These are phyloP conservation scores for Trichogramma dendrolimi DNA, from an alignment of 2,888 invertebrate genomes.

Conservation along the genomic window DNA sequence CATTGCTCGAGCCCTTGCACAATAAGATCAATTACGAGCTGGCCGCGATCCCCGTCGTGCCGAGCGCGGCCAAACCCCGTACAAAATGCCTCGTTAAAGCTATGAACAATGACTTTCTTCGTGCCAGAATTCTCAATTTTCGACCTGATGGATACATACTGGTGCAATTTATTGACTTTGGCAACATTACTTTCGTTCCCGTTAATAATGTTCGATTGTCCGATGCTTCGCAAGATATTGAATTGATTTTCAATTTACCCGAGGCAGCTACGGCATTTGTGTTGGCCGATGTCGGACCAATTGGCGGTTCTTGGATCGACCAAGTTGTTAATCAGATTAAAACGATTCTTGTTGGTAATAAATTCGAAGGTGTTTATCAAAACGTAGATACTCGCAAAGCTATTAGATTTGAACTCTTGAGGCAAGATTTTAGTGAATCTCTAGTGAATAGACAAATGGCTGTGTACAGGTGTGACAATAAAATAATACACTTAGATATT, in stretches of 20 bases:
- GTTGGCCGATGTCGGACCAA: conserved; percentile 58
- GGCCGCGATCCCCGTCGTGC: not conserved
- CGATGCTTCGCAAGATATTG: conserved; percentile 55
- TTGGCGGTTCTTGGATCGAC: conserved; percentile 57
- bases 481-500: conserved; percentile 8
- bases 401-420: conserved; percentile 17
- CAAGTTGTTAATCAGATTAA: conserved; percentile 50
- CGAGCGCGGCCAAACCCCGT: not conserved
- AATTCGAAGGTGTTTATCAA: conserved; percentile 15
- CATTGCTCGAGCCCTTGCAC: conserved; percentile 1
- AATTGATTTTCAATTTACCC: conserved; percentile 49
- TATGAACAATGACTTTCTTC: conserved; percentile 63
- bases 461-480: conserved; percentile 24
- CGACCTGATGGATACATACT: conserved; percentile 57
- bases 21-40: conserved; percentile 9
- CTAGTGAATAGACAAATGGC: conserved; percentile 34
- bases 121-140: conserved; percentile 60
- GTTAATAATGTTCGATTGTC: conserved; percentile 59
- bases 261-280: conserved; percentile 62
- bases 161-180: conserved; percentile 68
- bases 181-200: conserved; percentile 62
- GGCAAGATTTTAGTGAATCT: conserved; percentile 32
- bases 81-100: conserved; percentile 63
- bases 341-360: conserved; percentile 14
- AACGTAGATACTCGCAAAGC: conserved; percentile 10